Evolutionary conservation across 2,113 vertebrate species (phyloP), one percentile per base, ranked within the genome.

Genomic region (Neodontobutis hainanensis): DNA sequence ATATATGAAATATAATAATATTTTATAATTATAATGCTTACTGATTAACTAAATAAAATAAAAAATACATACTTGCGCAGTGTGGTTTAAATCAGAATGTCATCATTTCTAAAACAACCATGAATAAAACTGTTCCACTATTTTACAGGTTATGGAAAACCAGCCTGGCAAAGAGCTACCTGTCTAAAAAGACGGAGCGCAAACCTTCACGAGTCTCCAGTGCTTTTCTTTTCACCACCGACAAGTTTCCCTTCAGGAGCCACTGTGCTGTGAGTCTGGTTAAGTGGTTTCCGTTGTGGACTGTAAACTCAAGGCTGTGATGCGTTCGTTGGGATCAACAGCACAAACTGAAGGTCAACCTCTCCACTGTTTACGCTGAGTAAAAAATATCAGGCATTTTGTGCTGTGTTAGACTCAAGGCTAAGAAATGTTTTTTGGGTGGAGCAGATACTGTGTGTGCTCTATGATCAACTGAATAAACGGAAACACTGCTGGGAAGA

Each of bases 281-380:
- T 68, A 77, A 82, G 68, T 86, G 77, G 27, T 72, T 72, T 60
- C 6, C 53, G 67, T 75, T 67, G 68, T 73, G n/a, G 76, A 72
- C 2, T 1, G 53, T 70, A 62, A 73, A 65, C 47, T 40, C 53
- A 69, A 80, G 75, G 81, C 70, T 68, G 47, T 48, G 45, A 66
- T 55, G 64, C 34, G 38, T 67, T 68, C 63, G 61, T 34, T 0
- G 57, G 62, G 58, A 75, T 81, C 63, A 34, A 50, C 5, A 38
- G 65, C 8, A 55, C 40, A 46, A 51, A 43, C 1, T 71, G 62
- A 81, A 83, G 80, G 70, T 78, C 71, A 73, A 8, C 51, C 15
- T 68, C 51, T 43, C 15, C 65, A 66, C 53, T 52, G 56, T 48
- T 34, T n/a, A 46, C 62, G 45, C 40, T 51, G 11, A 40, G 52